phyloP scores from a whole-genome alignment of 2,888 invertebrate species.

The Metellina segmentata region DNA sequence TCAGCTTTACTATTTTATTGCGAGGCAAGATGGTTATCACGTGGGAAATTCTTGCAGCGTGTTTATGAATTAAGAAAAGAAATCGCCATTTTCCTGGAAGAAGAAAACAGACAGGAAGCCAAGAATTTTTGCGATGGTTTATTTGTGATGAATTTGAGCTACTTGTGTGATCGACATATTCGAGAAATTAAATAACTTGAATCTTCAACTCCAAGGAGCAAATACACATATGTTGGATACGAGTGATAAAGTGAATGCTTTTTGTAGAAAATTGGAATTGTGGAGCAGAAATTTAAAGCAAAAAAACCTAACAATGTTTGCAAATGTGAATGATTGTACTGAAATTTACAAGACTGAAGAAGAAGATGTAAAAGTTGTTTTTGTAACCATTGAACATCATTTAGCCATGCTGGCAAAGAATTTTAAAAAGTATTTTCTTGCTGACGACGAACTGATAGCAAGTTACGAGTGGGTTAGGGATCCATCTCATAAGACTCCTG shows the following conservation, averaged over 20 bases:
- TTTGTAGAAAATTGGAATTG: conserved; percentile 62
- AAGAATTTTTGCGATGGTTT: too few species aligned
- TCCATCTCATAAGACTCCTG: conserved; percentile 57
- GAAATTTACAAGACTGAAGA: too few species aligned
- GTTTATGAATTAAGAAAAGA: too few species aligned
- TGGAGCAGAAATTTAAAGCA: conserved; percentile 66
- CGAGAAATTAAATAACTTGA: conserved; percentile 55
- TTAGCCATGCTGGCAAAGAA: too few species aligned
- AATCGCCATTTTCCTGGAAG: too few species aligned
- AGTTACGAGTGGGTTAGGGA: conserved; percentile 72
- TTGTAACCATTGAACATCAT: too few species aligned
- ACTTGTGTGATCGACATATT: conserved; percentile 41
- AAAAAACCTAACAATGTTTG: conserved; percentile 18
- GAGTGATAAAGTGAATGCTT: conserved; percentile 61
- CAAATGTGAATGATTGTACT: too few species aligned
- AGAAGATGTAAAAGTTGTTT: too few species aligned
- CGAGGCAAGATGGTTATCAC: too few species aligned
- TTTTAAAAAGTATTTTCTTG: conserved; percentile 55
- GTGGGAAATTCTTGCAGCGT: too few species aligned
- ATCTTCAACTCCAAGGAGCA: conserved; percentile 46
- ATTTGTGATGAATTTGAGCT: not conserved
- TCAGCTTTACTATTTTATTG: too few species aligned
- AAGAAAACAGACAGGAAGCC: too few species aligned
- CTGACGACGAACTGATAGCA: conserved; percentile 60
- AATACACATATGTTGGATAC: conserved; percentile 13